phyloP scores from a whole-genome alignment of 2,113 vertebrate species.

The Rhizomys pruinosus region DNA sequence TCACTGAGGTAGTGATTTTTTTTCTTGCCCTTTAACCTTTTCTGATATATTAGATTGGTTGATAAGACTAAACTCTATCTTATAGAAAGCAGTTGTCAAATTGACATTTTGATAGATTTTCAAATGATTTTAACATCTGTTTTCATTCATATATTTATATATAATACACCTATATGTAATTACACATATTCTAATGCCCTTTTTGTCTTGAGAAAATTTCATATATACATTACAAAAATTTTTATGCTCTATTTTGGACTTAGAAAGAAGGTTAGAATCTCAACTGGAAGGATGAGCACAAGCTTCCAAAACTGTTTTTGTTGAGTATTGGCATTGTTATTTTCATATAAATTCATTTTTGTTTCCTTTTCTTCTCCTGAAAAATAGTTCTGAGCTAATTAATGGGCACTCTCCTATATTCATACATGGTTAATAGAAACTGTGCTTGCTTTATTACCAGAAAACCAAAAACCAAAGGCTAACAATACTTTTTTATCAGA shows the following conservation, averaged over 20 bases:
- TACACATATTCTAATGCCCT: constrained; percentile 29
- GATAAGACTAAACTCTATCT: constrained; percentile 94
- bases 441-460: background rate
- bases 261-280: constrained; percentile 58
- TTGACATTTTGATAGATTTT: constrained; percentile 86
- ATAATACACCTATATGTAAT: background rate
- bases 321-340: constrained; percentile 43
- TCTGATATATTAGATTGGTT: constrained; percentile 93
- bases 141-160: constrained; percentile 16
- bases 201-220: constrained; percentile 53
- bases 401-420: constrained; percentile 58
- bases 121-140: constrained; percentile 77
- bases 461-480: background rate
- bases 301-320: constrained; percentile 69
- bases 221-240: constrained; percentile 43
- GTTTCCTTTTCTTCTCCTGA: constrained; percentile 57
- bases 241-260: constrained; percentile 56
- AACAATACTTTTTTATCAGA: constrained; percentile 7
- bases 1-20: constrained; percentile 90
- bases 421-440: background rate
- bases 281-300: constrained; percentile 55
- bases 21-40: constrained; percentile 91
- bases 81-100: constrained; percentile 91
- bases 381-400: constrained; percentile 58
- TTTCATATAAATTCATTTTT: constrained; percentile 57